Base-by-base conservation (phyloP, 1,140 invertebrate species). In the Cydia splendana region DNA sequence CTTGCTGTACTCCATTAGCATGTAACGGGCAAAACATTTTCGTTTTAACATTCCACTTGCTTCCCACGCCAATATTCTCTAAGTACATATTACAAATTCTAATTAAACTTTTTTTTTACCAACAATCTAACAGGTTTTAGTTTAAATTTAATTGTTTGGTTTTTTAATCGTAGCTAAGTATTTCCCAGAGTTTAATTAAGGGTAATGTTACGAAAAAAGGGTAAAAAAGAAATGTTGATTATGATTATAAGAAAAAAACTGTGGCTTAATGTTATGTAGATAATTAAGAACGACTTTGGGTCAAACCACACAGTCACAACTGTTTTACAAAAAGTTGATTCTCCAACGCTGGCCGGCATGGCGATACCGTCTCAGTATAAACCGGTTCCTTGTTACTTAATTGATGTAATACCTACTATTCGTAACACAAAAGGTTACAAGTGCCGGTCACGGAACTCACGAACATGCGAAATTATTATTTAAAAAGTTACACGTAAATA, bases 61-160 rank as follows among this genome's bases (percentile, higher is more conserved):
- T 34, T 71, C 67, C 67, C 67, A 71, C 67, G 28, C 65, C 65
- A 34, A 34, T 69, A 69, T 38, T 15, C 51, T 24, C 13, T 13
- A n/a, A 15, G 13, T 3, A 15, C 15, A n/a, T 53, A n/a, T 53
- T 0, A 62, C 15, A 62, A 62, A 20, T 20, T 18, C 53, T 20
- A 62, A 62, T 62, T 62, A 62, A 53, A 20, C 53, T 62, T 24
- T 62, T 62, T 62, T 18, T 20, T 20, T 2, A 62, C 4, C 53
- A 62, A 62, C 7, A 62, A 0, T 62, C 20, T n/a, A 18, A 53
- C 18, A 53, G n/a, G 10, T 53, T 12, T 12, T 45, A 18, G 15
- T 53, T 0, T 15, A 18, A 15, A n/a, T 53, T n/a, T 12, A 45
- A 53, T 53, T 53, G n/a, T 53, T 53, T 53, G 5, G 4, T n/a